phyloP scores from a whole-genome alignment of 2,888 invertebrate genomes.

The Mythimna lalbum region DNA sequence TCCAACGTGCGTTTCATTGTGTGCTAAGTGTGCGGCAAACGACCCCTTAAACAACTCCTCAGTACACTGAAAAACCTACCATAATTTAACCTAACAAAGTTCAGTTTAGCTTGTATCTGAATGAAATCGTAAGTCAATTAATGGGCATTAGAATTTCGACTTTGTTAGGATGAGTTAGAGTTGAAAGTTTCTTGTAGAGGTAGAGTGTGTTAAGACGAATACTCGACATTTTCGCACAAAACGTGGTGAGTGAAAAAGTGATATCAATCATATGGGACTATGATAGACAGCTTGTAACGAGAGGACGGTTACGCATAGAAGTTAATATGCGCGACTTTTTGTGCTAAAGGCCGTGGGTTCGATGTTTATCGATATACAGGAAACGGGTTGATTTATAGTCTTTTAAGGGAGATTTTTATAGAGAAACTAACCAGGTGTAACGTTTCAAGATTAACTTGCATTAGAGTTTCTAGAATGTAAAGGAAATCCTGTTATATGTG shows the following conservation, averaged over 20 bases:
- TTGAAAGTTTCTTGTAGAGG: background rate
- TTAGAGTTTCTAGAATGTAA: background rate
- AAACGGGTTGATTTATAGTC: constrained; percentile 54
- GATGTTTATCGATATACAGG: constrained; percentile 52
- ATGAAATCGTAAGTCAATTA: constrained; percentile 6
- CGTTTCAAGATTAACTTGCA: background rate
- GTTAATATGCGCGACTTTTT: constrained; percentile 60
- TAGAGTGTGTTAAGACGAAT: constrained; percentile 70
- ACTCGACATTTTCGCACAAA: constrained; percentile 74
- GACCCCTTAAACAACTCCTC: constrained; percentile 76
- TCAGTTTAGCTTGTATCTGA: constrained; percentile 6
- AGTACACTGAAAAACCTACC: constrained; percentile 67
- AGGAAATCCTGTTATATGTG: background rate
- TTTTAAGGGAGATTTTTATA: constrained; percentile 28
- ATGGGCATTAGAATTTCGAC: constrained; percentile 41
- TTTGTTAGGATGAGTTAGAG: background rate
- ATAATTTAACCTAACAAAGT: constrained; percentile 6
- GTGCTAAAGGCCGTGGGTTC: constrained; percentile 54
- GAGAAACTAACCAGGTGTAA: constrained; percentile 35
- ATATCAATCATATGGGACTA: constrained; percentile 87
- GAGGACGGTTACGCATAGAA: constrained; percentile 57
- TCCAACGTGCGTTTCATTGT: constrained; percentile 81
- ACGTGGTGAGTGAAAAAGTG: constrained; percentile 80
- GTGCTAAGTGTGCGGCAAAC: constrained; percentile 74
- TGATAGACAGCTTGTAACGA: constrained; percentile 77